Evolutionary conservation across 2,888 invertebrate genomes (phyloP).

Genomic region (Perdita meconis): DNA sequence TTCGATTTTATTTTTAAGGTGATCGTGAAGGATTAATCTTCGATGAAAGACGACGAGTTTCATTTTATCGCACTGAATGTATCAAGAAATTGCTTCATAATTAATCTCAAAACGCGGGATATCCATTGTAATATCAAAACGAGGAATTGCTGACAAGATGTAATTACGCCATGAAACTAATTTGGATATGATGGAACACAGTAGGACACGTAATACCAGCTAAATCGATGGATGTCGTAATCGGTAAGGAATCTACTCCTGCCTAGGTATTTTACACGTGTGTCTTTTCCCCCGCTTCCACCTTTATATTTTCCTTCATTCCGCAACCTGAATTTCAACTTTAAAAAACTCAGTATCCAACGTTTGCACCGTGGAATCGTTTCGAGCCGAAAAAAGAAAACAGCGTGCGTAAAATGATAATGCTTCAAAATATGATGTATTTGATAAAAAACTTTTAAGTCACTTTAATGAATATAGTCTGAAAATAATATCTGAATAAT

Average conservation of each 20-base stretch:
- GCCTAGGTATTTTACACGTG: constrained; percentile 13
- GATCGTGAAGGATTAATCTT: background rate
- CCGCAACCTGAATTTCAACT: background rate
- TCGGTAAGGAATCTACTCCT: constrained; percentile 45
- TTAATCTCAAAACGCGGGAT: constrained; percentile 22
- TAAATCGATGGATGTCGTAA: constrained; percentile 58
- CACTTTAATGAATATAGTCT: background rate
- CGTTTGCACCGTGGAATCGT: background rate
- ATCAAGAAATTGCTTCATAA: too few species aligned
- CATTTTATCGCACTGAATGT: background rate
- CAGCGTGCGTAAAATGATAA: constrained; percentile 28
- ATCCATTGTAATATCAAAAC: constrained; percentile 15
- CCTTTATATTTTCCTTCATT: background rate
- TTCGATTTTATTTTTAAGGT: background rate
- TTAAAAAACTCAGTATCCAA: background rate
- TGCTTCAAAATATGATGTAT: background rate
- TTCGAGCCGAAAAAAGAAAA: background rate
- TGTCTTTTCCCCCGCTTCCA: constrained; percentile 1
- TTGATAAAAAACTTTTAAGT: background rate
- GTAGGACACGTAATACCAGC: constrained; percentile 52
- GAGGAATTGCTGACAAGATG: constrained; percentile 38
- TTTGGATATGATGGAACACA: constrained; percentile 75
- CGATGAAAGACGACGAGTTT: background rate
- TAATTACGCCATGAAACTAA: constrained; percentile 78
- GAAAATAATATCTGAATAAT: constrained; percentile 3